Evolutionary conservation across 1,140 invertebrate species (phyloP).

Genomic region (Arctopsyche grandis): DNA sequence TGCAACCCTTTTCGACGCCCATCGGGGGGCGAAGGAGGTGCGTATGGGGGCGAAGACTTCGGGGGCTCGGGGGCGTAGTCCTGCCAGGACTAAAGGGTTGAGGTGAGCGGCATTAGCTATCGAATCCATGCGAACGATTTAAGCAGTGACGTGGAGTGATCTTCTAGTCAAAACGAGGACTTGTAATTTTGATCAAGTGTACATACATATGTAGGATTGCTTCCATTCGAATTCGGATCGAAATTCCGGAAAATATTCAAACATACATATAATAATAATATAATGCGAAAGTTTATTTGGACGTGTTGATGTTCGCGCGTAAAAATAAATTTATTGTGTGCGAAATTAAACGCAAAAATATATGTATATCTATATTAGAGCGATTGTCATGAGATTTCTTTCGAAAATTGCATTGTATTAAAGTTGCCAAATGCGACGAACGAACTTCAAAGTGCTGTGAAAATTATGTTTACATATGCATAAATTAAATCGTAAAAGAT

Average conservation of each 20-base stretch:
- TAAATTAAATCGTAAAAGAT: neutral
- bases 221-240: neutral
- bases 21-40: constrained; percentile 7
- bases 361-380: too few species aligned
- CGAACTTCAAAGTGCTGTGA: constrained; percentile 2
- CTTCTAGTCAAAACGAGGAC: neutral
- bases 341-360: too few species aligned
- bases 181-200: constrained; percentile 23
- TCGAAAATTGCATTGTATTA: too few species aligned
- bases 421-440: constrained; percentile 7
- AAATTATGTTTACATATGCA: neutral
- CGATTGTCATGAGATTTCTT: too few species aligned
- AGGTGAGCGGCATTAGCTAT: constrained; percentile 52
- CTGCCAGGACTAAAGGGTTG: constrained; percentile 24
- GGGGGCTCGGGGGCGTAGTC: neutral
- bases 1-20: constrained; percentile 46
- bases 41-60: neutral
- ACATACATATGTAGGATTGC: neutral
- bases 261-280: too few species aligned
- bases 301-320: too few species aligned
- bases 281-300: too few species aligned
- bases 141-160: constrained; percentile 43
- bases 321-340: too few species aligned
- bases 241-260: too few species aligned
- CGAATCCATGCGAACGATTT: constrained; percentile 49